These are phyloP conservation scores for Onchidella celtica DNA, from an alignment of 2,888 invertebrate genomes.

Conservation along the genomic window DNA sequence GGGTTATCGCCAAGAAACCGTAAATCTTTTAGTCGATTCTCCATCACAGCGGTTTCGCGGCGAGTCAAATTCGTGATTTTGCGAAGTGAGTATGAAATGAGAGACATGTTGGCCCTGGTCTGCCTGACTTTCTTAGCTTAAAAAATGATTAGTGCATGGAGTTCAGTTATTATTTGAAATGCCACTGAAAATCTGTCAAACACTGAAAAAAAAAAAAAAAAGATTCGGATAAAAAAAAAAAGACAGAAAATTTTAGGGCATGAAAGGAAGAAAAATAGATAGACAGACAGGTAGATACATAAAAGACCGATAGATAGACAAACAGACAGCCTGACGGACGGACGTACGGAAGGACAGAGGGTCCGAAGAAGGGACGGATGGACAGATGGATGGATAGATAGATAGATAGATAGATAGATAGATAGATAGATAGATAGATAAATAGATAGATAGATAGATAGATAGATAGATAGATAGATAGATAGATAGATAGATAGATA, in stretches of 20 bases:
- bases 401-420: background rate
- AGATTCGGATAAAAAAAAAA: background rate
- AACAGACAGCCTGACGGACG: background rate
- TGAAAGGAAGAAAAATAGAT: background rate
- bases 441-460: background rate
- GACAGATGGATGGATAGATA: background rate
- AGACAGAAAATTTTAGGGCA: background rate
- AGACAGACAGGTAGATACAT: background rate
- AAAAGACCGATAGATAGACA: background rate
- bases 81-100: too few species aligned
- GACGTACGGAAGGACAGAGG: background rate
- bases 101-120: too few species aligned
- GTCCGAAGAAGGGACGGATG: background rate
- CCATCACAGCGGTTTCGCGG: too few species aligned
- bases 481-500: background rate
- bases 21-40: too few species aligned
- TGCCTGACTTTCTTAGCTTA: too few species aligned
- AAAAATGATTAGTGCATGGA: too few species aligned
- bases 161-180: too few species aligned
- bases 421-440: background rate
- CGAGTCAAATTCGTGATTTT: too few species aligned
- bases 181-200: too few species aligned
- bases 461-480: background rate
- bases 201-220: too few species aligned
- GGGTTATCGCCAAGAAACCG: too few species aligned